These are phyloP conservation scores for Anastrepha obliqua DNA, from an alignment of 1,140 invertebrate genomes.

Conservation along the genomic window DNA sequence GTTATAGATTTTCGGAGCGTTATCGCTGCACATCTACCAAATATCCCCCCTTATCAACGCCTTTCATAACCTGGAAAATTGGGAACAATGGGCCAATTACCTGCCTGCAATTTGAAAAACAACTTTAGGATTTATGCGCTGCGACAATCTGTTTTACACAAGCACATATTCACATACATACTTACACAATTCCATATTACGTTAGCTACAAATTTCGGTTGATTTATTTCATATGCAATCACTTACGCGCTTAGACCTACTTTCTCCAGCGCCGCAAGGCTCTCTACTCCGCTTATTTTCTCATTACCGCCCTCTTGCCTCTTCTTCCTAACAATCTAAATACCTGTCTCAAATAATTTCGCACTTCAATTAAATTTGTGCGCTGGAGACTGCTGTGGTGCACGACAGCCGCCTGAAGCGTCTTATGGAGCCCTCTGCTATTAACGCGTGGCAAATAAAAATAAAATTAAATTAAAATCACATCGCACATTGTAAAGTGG, in stretches of 20 bases:
- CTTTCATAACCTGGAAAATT: too few species aligned
- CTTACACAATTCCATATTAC: not conserved
- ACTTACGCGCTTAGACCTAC: not conserved
- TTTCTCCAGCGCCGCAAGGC: not conserved
- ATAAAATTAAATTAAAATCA: constrained; percentile 53
- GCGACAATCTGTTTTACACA: not conserved
- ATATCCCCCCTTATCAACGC: too few species aligned
- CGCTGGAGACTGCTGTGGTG: not conserved
- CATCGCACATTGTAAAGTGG: constrained; percentile 54
- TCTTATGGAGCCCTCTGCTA: not conserved
- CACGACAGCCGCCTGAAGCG: not conserved
- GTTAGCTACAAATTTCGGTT: not conserved
- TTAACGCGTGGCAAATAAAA: constrained; percentile 48
- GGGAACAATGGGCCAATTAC: too few species aligned
- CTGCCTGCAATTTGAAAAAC: too few species aligned
- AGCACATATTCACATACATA: not conserved
- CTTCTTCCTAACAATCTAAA: not conserved
- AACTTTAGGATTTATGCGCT: too few species aligned
- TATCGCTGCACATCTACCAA: too few species aligned
- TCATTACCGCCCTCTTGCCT: not conserved
- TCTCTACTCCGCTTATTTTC: not conserved
- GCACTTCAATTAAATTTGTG: constrained; percentile 26
- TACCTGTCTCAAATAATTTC: constrained; percentile 39
- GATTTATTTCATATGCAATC: constrained; percentile 4
- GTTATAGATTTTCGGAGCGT: too few species aligned